Percentiles rank a stretch among this genome's conserved stretches.
Conservation (phyloP, 2,797 vertebrate genomes). For the Melanogrammus aeglefinus region DNA sequence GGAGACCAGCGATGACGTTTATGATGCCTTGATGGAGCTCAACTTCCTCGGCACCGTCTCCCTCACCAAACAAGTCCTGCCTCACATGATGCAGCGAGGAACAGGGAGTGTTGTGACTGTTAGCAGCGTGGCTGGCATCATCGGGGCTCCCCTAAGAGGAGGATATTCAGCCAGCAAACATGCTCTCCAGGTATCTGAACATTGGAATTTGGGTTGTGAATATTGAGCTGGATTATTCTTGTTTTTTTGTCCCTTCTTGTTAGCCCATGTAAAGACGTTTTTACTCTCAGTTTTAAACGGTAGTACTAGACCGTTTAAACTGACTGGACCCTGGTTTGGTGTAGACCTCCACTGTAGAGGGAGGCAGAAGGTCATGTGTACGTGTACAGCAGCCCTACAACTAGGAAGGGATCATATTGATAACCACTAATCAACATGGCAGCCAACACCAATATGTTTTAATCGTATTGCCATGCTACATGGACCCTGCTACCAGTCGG, state of each 20-base stretch:
- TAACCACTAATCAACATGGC: no score
- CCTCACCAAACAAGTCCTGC: conserved; percentile 86
- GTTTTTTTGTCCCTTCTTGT: background rate
- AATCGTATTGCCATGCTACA: no score
- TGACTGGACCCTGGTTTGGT: no score
- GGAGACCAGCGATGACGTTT: conserved; percentile 84
- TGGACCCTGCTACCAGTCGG: no score
- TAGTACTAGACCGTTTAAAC: no score
- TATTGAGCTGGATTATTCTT: background rate
- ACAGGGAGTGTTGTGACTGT: conserved; percentile 83
- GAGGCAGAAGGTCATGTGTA: no score
- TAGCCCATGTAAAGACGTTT: background rate
- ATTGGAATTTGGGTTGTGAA: background rate
- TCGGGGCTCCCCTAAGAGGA: conserved; percentile 74
- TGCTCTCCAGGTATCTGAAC: conserved; percentile 80
- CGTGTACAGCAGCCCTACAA: no score
- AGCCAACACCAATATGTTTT: no score
- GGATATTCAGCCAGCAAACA: conserved; percentile 93
- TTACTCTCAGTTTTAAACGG: background rate
- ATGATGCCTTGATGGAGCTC: conserved; percentile 82
- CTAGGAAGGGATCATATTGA: no score
- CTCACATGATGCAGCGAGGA: conserved; percentile 83
- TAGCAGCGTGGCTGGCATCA: conserved; percentile 83
- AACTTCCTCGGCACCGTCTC: conserved; percentile 93
- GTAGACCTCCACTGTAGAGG: no score